phyloP scores from a whole-genome alignment of 2,888 invertebrate genomes.

The Drosophila ochracea region DNA sequence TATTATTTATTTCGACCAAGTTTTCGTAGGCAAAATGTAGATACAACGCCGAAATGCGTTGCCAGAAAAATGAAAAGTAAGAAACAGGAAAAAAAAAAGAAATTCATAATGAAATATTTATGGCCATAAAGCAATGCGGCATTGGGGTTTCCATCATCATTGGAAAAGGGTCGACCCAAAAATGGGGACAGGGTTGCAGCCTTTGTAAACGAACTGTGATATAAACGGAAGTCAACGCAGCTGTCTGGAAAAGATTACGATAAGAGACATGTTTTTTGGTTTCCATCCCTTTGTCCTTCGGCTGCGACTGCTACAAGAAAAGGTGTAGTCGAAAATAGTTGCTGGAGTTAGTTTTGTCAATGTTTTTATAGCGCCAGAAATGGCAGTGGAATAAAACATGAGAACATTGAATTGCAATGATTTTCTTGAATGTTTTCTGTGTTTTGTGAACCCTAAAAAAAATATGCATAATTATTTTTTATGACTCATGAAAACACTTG shows the following conservation, averaged over 20 bases:
- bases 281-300: constrained; percentile 25
- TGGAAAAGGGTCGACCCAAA: constrained; percentile 57
- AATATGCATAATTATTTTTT: constrained; percentile 7
- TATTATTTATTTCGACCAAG: constrained; percentile 75
- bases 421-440: constrained; percentile 7
- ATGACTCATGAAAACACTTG: background rate
- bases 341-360: constrained; percentile 32
- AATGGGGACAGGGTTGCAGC: constrained; percentile 2
- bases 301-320: constrained; percentile 5
- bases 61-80: constrained; percentile 22
- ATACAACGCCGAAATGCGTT: constrained; percentile 70
- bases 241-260: constrained; percentile 80
- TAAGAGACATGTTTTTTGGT: constrained; percentile 60
- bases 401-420: constrained; percentile 14
- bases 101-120: constrained; percentile 82
- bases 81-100: constrained; percentile 18
- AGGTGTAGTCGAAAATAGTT: constrained; percentile 27
- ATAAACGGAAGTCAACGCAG: constrained; percentile 75
- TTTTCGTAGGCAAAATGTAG: constrained; percentile 60
- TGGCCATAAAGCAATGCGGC: constrained; percentile 80
- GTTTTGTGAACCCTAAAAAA: background rate
- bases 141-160: constrained; percentile 63
- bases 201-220: constrained; percentile 38
- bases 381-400: constrained; percentile 43
- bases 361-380: constrained; percentile 24